A percentile compares a stretch with the other conserved stretches of the same genome.
These are phyloP conservation scores for Orthonyx spaldingii DNA, from an alignment of 2,113 vertebrate species.

Conservation along the genomic window DNA sequence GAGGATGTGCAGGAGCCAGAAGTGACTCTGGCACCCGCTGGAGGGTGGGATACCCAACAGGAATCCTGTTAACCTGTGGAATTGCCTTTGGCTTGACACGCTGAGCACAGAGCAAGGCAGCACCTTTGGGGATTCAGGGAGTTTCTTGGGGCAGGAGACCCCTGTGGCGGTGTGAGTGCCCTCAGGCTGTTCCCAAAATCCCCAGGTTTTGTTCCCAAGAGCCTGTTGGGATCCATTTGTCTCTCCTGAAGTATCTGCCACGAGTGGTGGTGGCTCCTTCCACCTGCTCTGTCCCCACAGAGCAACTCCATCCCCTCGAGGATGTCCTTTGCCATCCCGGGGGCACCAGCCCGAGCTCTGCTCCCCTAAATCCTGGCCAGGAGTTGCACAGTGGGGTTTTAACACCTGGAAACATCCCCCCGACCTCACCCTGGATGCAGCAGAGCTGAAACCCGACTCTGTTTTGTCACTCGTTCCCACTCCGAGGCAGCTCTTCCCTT, in stretches of 20 bases:
- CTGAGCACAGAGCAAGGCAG: neutral
- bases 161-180: neutral
- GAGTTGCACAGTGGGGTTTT: neutral
- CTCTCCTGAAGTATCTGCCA: neutral
- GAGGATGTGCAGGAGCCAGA: neutral
- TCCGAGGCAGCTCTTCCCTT: neutral
- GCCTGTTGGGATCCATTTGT: neutral
- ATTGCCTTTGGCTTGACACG: neutral
- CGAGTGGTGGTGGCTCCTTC: accelerated
- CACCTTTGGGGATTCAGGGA: neutral
- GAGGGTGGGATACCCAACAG: accelerated
- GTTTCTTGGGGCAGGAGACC: neutral
- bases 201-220: too few relatives aligned
- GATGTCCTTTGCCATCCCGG: neutral
- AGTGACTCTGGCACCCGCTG: neutral
- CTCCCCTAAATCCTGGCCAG: neutral
- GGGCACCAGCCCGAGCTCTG: neutral
- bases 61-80: neutral
- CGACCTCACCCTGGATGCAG: neutral
- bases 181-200: neutral
- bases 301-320: neutral
- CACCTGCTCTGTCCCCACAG: neutral
- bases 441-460: neutral
- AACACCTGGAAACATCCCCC: neutral
- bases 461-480: neutral